Evolutionary conservation across 2,888 invertebrate species (phyloP), one percentile per base, ranked within the genome.

Genomic region (Caradrina clavipalpis): DNA sequence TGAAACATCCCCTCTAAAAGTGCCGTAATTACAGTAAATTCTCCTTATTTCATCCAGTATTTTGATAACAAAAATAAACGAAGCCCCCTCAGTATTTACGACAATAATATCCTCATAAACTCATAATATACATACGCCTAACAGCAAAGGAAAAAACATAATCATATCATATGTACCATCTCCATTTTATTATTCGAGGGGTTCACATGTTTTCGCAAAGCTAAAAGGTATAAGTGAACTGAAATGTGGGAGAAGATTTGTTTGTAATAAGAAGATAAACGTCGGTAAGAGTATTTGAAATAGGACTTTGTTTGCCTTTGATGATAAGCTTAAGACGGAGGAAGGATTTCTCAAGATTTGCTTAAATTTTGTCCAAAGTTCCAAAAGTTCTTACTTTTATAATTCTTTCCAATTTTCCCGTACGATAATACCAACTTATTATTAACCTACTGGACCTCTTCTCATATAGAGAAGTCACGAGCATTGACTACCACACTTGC

Each of bases 111-210:
- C 10, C 35, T 10, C 26, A 54, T 71, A 57, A 64, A 71, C 53
- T 64, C 39, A 19, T 57, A 54, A 53, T 39, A 47, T 45, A 22
- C n/a, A 50, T 50, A 31, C 22, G 57, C 19, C 22, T 62, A 22
- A 69, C 13, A 42, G 31, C 39, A 22, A 54, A 49, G 39, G 31
- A 58, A 71, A 65, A 21, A 71, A 15, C 22, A 19, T 50, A 59
- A 72, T 45, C 65, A 55, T 59, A 55, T 50, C 65, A 70, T 49
- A 19, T 6, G 39, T 35, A 49, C 54, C 15, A 50, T 71, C n/a
- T 65, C 19, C 58, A 35, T 58, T 64, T 71, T 72, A 59, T 71
- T 50, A 26, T 7, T 17, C 22, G 31, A 62, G 35, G 22, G 22
- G 62, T 51, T 63, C 69, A 26, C 50, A 47, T 47, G 47, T 50